Evolutionary conservation across 2,797 vertebrate species (phyloP), one percentile per base, ranked within the genome.

Genomic region (Trachurus trachurus): DNA sequence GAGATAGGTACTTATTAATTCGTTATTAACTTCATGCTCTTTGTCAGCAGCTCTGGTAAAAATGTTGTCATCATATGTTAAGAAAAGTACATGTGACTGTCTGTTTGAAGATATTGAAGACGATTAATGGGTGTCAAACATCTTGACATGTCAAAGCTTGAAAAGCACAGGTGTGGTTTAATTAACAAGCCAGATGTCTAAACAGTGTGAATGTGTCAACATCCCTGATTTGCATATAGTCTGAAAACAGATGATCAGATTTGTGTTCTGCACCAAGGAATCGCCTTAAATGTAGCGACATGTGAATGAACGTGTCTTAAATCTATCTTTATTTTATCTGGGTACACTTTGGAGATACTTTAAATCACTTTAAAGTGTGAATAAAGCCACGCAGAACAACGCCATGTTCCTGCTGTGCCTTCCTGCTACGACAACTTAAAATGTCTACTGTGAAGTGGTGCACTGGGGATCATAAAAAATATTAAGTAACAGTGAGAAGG

Each of bases 1-100:
- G n/a, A 69, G 17, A 34, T 26, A 12, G 40, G 49, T 17, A 26
- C 60, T 59, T 67, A 75, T 62, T 50, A 67, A 71, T 53, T 19
- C 34, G 49, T 74, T 64, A 56, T 56, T 74, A 21, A 6, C 15
- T 53, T 37, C 34, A n/a, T 26, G 29, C 34, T 37, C 34, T 37
- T 31, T 44, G 1, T 68, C 31, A 53, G 63, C 72, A 59, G 34
- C 45, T 59, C 47, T 37, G 7, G 44, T 45, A 56, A 44, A 53
- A 29, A 63, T 62, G 6, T 71, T 4, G 39, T 71, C 9, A 53
- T 39, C n/a, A 52, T 40, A 61, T 40, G 29, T 63, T 64, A 26
- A 49, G n/a, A 50, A 44, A 16, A 12, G 9, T 37, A 2, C 11
- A 53, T 29, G 16, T n/a, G 49, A 65, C 39, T 26, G 26, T 26